Percentiles rank a stretch among this genome's conserved stretches.
Conservation (phyloP, 1,140 invertebrate genomes). For the Helicoverpa zea region DNA sequence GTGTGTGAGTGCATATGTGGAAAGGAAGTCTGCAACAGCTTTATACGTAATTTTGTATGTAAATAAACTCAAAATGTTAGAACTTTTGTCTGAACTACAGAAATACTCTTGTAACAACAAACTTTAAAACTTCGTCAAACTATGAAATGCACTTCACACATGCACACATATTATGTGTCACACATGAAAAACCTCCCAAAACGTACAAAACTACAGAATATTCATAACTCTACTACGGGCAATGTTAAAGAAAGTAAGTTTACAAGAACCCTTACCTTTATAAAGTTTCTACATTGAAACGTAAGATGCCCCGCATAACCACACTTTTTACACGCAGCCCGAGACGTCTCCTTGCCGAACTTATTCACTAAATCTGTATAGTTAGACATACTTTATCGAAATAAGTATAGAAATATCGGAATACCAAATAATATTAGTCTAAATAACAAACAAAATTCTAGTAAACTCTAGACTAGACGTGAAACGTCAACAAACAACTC, state of each 20-base stretch:
- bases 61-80: too few species aligned
- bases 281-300: slow-evolving; percentile 98
- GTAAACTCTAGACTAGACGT: background rate
- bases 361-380: slow-evolving; percentile 78
- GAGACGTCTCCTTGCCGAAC: slow-evolving; percentile 90
- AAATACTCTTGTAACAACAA: too few species aligned
- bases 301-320: slow-evolving; percentile 98
- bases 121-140: too few species aligned
- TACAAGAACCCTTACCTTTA: slow-evolving; percentile 89
- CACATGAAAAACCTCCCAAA: background rate
- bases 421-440: background rate
- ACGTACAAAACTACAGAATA: background rate
- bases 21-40: too few species aligned
- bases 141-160: too few species aligned
- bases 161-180: too few species aligned
- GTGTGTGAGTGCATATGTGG: too few species aligned
- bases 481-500: slow-evolving; percentile 47
- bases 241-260: slow-evolving; percentile 23
- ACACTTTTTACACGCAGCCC: slow-evolving; percentile 97
- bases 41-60: too few species aligned
- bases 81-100: too few species aligned
- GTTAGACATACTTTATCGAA: slow-evolving; percentile 69
- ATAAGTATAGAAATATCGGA: slow-evolving; percentile 50
- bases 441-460: background rate
- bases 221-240: background rate